Conservation (phyloP, 2,888 invertebrate genomes). For the Mythimna pallens region DNA sequence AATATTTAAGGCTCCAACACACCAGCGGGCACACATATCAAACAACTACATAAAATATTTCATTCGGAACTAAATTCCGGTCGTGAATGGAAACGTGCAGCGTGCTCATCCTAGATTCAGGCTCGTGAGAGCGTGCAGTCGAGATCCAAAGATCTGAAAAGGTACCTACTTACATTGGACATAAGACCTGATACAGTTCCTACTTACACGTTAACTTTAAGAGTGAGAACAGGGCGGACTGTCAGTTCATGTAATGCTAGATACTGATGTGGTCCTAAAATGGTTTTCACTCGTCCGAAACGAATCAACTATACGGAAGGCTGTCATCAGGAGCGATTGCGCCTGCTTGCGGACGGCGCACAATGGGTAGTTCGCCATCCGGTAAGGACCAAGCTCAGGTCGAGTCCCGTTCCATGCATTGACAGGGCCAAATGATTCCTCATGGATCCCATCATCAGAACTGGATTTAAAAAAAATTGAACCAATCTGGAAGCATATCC, state of each 20-base stretch:
- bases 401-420: no score
- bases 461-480: no score
- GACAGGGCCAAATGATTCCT: no score
- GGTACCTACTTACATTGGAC: background rate
- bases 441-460: no score
- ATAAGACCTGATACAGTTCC: background rate
- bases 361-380: no score
- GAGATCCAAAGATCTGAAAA: constrained; percentile 7
- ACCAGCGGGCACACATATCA: constrained; percentile 23
- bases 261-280: background rate
- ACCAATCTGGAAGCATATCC: no score
- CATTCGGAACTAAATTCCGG: constrained; percentile 35
- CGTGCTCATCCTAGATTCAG: constrained; percentile 48
- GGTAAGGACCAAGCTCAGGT: no score
- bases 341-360: no score
- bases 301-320: background rate
- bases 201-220: background rate
- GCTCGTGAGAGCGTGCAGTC: constrained; percentile 39
- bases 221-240: background rate
- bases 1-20: constrained; percentile 15
- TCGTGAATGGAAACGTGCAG: constrained; percentile 39
- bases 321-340: no score
- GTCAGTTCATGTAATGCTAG: background rate
- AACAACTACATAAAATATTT: constrained; percentile 49
- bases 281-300: background rate